Percentiles rank a stretch among this genome's conserved stretches.
These are phyloP conservation scores for Clivina fossor DNA, from an alignment of 2,888 invertebrate species.

Conservation along the genomic window DNA sequence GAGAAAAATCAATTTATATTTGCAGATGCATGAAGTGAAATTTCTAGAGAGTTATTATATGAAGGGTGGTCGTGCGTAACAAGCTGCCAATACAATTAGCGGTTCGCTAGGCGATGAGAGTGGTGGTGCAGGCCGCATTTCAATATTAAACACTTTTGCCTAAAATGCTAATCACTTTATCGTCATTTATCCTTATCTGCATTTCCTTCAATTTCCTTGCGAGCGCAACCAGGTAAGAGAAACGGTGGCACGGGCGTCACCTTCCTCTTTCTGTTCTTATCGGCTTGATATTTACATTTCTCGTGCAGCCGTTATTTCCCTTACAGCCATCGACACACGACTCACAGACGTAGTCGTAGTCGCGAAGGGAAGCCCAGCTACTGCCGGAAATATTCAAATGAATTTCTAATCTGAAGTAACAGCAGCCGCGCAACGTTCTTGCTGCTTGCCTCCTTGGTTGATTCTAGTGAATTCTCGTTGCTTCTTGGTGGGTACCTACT, in stretches of 20 bases:
- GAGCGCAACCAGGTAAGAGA: constrained; percentile 35
- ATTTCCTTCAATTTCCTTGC: constrained; percentile 47
- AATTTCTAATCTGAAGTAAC: constrained; percentile 54
- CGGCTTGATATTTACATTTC: constrained; percentile 44
- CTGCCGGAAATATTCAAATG: constrained; percentile 56
- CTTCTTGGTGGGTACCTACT: too few relatives aligned
- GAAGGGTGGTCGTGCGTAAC: too few relatives aligned
- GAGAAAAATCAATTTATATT: too few relatives aligned
- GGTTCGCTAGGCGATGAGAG: constrained; percentile 49
- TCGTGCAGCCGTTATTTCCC: constrained; percentile 40
- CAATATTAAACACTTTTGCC: constrained; percentile 32
- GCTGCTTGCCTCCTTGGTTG: too few relatives aligned
- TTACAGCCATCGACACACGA: constrained; percentile 2
- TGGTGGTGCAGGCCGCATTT: constrained; percentile 42
- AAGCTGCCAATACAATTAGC: constrained; percentile 52
- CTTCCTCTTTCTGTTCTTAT: constrained; percentile 41
- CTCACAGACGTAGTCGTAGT: constrained; percentile 28
- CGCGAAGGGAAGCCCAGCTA: constrained; percentile 37
- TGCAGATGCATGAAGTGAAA: too few relatives aligned
- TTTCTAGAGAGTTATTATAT: too few relatives aligned
- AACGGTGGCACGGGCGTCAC: constrained; percentile 39
- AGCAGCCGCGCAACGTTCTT: constrained; percentile 30
- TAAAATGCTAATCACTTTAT: constrained; percentile 45
- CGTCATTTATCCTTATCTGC: constrained; percentile 47
- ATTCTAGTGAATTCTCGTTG: too few relatives aligned